Conservation (phyloP, 2,113 vertebrate species). For the Guaruba guarouba region DNA sequence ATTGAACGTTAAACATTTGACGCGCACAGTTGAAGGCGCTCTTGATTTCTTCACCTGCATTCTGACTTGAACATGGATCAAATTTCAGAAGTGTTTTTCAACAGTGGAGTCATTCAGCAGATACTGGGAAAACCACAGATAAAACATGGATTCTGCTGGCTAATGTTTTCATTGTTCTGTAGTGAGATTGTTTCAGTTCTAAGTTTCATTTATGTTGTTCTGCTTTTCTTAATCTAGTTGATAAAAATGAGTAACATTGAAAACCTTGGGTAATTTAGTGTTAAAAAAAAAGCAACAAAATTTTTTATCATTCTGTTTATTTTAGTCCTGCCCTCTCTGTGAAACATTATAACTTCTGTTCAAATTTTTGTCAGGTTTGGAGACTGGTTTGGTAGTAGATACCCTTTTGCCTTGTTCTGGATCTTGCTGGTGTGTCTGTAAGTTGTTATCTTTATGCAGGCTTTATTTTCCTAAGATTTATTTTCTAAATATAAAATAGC, state of each 20-base stretch:
- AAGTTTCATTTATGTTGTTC: not conserved
- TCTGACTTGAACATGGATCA: not conserved
- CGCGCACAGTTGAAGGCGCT: not conserved
- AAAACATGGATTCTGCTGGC: not conserved
- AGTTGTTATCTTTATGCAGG: not conserved
- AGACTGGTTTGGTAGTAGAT: not conserved
- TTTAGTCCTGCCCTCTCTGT: not conserved
- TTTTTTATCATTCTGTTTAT: not conserved
- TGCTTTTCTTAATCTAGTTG: not conserved
- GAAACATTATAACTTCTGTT: conserved; percentile 5
- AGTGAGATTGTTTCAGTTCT: not conserved
- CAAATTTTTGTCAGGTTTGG: not conserved
- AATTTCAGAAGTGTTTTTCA: not conserved
- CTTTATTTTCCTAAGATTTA: not conserved
- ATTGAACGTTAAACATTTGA: not conserved
- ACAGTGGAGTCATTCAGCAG: not conserved
- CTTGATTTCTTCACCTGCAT: conserved; percentile 40
- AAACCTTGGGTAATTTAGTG: not conserved
- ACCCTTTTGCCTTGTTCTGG: not conserved
- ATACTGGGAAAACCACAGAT: not conserved
- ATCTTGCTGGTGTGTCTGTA: not conserved
- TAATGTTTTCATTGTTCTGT: not conserved
- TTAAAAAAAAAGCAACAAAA: not conserved
- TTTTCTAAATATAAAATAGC: not conserved
- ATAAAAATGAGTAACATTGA: not conserved